These are phyloP conservation scores for Himalopsyche kuldschensis DNA, from an alignment of 2,888 invertebrate species.

Conservation along the genomic window DNA sequence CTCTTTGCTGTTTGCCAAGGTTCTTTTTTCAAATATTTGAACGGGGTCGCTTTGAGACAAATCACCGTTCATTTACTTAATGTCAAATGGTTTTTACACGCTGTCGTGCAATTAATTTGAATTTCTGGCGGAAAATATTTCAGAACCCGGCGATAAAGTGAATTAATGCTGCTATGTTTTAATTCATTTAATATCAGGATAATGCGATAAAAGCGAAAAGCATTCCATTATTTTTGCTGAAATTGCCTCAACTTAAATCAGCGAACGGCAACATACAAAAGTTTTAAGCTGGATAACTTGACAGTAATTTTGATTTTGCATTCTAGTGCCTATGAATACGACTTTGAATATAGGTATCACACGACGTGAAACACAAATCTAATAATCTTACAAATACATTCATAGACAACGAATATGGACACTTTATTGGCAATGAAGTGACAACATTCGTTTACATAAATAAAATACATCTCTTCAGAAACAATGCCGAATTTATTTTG, in stretches of 20 bases:
- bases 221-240: not conserved
- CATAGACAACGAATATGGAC: no score
- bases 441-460: no score
- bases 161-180: not conserved
- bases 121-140: not conserved
- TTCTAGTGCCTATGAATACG: no score
- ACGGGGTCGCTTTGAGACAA: not conserved
- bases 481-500: no score
- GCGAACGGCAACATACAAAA: no score
- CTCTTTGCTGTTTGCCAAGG: not conserved
- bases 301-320: no score
- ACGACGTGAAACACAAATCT: no score
- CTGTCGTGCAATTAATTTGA: not conserved
- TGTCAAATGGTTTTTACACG: not conserved
- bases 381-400: no score
- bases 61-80: not conserved
- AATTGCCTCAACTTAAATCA: not conserved
- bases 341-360: no score
- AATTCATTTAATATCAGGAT: not conserved
- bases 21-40: not conserved
- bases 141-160: not conserved
- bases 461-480: no score
- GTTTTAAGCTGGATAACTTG: no score
- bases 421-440: no score
- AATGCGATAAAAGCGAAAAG: not conserved